Conservation (phyloP, 2,888 invertebrate species). For the Drosophila rellima region DNA sequence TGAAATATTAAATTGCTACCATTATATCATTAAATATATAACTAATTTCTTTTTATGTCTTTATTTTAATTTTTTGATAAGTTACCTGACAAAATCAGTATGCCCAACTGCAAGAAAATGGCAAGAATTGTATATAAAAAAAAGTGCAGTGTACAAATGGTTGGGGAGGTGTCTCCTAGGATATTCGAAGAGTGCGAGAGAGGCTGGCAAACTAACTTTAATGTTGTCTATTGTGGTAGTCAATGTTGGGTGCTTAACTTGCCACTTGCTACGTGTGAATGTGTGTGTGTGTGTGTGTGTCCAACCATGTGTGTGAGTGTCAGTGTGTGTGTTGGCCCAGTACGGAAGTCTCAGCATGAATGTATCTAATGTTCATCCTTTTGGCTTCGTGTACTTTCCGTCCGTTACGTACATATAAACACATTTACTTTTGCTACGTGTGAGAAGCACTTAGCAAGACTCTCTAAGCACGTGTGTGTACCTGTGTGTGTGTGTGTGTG, state of each 20-base stretch:
- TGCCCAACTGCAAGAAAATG: constrained; percentile 7
- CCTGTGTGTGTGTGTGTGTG: constrained; percentile 1
- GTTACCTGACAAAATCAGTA: not conserved
- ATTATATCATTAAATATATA: too few relatives aligned
- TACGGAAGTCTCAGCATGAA: constrained; percentile 74
- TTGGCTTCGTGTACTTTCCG: constrained; percentile 68
- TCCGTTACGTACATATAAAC: constrained; percentile 59
- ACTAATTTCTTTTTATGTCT: not conserved
- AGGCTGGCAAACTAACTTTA: constrained; percentile 65
- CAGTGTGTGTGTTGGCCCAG: constrained; percentile 40
- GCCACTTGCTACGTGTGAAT: constrained; percentile 62
- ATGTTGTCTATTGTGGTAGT: constrained; percentile 78
- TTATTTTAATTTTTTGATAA: not conserved
- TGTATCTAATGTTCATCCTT: constrained; percentile 79
- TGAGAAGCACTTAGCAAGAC: constrained; percentile 70
- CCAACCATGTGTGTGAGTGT: constrained; percentile 28
- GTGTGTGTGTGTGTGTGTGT: constrained; percentile 24
- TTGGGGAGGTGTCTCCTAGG: constrained; percentile 11
- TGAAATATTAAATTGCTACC: too few relatives aligned
- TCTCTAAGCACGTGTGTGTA: constrained; percentile 4
- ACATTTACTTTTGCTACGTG: constrained; percentile 76
- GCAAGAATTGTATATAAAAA: not conserved
- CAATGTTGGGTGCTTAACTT: constrained; percentile 76
- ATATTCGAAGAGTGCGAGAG: constrained; percentile 1
- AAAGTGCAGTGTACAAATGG: constrained; percentile 34